Conservation (phyloP, 2,113 vertebrate species). For the Cynopterus brachyotis region DNA sequence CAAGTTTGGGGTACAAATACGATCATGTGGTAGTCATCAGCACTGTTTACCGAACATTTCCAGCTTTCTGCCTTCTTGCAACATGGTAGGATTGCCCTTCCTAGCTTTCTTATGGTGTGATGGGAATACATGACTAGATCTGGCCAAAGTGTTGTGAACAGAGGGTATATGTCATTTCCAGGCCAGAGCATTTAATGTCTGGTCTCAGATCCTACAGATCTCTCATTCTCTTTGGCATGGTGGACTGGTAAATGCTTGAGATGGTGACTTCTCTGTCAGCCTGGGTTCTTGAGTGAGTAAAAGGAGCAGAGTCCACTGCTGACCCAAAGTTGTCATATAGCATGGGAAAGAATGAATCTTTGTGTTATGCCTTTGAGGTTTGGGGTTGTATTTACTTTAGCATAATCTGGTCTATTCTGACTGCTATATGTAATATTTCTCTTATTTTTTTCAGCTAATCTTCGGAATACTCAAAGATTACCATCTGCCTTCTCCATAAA, state of each 20-base stretch:
- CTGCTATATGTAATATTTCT: neutral
- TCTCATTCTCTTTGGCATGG: neutral
- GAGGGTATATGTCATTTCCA: conserved; percentile 12
- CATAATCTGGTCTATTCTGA: neutral
- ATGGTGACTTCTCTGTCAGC: neutral
- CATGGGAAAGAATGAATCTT: neutral
- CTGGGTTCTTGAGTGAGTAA: neutral
- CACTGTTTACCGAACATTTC: conserved; percentile 61
- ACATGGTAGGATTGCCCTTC: neutral
- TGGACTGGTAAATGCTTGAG: neutral
- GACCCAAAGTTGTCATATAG: neutral
- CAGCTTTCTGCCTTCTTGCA: conserved; percentile 45
- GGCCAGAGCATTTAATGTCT: neutral
- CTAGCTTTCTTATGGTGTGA: conserved; percentile 21
- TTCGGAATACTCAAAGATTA: neutral
- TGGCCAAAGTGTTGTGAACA: neutral
- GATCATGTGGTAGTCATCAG: conserved; percentile 66
- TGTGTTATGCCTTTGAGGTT: neutral
- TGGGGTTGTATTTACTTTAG: neutral
- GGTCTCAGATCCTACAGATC: neutral
- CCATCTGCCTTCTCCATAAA: neutral
- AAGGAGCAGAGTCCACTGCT: neutral
- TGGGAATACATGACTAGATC: conserved; percentile 5
- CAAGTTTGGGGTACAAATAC: conserved; percentile 35
- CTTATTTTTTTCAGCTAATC: conserved; percentile 36